A percentile compares a stretch with the other conserved stretches of the same genome.
Conservation (phyloP, 2,797 vertebrate genomes). For the Valencia hispanica region DNA sequence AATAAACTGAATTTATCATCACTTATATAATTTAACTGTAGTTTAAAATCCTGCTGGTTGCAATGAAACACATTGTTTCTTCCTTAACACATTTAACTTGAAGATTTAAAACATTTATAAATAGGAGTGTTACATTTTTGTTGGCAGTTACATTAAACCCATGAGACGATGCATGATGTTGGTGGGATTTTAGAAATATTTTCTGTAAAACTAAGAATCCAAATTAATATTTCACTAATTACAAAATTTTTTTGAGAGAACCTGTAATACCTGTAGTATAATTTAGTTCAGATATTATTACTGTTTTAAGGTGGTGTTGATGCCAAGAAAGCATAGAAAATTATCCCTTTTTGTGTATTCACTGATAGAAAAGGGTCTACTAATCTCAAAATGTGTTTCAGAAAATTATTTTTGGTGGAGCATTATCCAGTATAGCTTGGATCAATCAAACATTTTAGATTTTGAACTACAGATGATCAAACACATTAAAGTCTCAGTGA, state of each 20-base stretch:
- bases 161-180: neutral
- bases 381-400: neutral
- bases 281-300: neutral
- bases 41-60: neutral
- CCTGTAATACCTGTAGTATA: neutral
- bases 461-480: neutral
- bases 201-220: neutral
- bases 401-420: neutral
- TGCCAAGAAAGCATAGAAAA: neutral
- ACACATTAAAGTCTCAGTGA: neutral
- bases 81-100: neutral
- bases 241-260: neutral
- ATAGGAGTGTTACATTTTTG: no score
- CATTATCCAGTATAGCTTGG: neutral
- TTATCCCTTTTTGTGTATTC: neutral
- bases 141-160: neutral
- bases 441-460: neutral
- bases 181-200: neutral
- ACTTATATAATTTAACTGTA: neutral
- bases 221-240: neutral
- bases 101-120: neutral
- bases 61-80: neutral
- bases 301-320: neutral
- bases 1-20: slow-evolving; percentile 2
- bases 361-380: neutral